Evolutionary conservation across 2,797 vertebrate genomes (phyloP).

Genomic region (Gobio occitaniae): DNA sequence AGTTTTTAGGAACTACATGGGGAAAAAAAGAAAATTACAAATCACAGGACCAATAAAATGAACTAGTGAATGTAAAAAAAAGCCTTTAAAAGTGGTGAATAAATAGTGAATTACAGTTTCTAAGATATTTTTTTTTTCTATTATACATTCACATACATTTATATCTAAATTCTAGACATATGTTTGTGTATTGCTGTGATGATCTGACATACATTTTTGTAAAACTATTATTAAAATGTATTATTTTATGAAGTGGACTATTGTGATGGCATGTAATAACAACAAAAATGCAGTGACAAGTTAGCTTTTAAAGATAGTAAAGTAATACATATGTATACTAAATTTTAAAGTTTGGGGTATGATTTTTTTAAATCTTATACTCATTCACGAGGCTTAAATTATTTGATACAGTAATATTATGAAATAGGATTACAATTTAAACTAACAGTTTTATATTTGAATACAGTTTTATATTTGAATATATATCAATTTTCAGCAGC

Average conservation of each 20-base stretch:
- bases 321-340: not conserved
- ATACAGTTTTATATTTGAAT: not conserved
- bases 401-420: not conserved
- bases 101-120: not conserved
- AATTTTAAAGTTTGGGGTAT: not conserved
- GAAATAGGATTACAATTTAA: no score
- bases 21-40: not conserved
- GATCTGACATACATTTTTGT: not conserved
- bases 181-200: not conserved
- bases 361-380: not conserved
- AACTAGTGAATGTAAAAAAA: not conserved
- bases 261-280: conserved; percentile 3
- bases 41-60: not conserved
- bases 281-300: not conserved
- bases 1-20: not conserved
- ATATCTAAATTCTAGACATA: not conserved
- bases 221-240: not conserved
- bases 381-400: not conserved
- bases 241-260: not conserved
- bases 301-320: not conserved
- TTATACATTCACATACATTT: not conserved
- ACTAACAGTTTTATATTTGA: no score
- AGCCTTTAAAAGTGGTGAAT: not conserved
- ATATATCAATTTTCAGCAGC: not conserved
- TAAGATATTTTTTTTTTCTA: no score